Evolutionary conservation across 2,888 invertebrate genomes (phyloP).

Genomic region (Campaea margaritaria): DNA sequence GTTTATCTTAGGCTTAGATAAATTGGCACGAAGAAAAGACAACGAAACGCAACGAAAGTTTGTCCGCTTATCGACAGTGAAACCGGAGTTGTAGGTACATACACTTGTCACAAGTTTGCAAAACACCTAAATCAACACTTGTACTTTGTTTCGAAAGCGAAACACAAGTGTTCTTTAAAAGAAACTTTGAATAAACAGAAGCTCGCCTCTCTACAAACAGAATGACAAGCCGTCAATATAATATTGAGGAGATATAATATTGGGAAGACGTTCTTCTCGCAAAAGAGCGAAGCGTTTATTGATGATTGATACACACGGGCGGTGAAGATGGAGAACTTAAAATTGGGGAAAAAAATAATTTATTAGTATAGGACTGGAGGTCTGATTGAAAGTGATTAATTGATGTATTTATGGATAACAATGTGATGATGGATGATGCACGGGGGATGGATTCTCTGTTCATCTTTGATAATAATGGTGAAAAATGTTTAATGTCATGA

Average conservation of each 20-base stretch:
- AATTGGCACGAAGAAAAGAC: too few relatives aligned
- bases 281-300: too few relatives aligned
- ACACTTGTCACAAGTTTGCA: not conserved
- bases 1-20: too few relatives aligned
- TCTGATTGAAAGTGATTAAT: not conserved
- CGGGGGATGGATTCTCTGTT: too few relatives aligned
- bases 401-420: too few relatives aligned
- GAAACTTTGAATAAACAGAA: constrained; percentile 21
- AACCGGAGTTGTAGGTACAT: not conserved
- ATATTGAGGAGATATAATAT: too few relatives aligned
- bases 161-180: constrained; percentile 19
- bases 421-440: too few relatives aligned
- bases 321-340: not conserved
- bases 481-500: too few relatives aligned
- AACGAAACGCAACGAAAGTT: not conserved
- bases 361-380: too few relatives aligned
- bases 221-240: too few relatives aligned
- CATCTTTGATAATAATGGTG: too few relatives aligned
- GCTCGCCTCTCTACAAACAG: constrained; percentile 7
- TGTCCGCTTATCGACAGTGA: constrained; percentile 2
- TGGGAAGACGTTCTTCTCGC: too few relatives aligned
- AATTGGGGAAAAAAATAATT: not conserved
- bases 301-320: constrained; percentile 15
- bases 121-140: constrained; percentile 14
- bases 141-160: constrained; percentile 19